Conservation (phyloP, 2,113 vertebrate species). For the Stegastes partitus region DNA sequence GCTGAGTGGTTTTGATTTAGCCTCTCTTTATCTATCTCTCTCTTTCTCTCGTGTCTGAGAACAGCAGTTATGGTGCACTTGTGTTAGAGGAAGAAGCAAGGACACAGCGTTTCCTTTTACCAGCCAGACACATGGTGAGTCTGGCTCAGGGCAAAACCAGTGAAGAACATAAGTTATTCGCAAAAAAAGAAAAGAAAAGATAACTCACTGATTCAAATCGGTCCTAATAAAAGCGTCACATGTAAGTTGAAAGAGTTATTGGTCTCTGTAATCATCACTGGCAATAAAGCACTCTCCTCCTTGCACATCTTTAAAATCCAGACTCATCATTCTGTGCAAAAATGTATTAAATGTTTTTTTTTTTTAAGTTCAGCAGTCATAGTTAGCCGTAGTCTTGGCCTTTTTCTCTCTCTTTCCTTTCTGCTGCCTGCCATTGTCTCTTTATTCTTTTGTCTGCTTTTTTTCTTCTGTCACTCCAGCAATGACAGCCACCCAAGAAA, state of each 20-base stretch:
- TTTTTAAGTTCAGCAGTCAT: not conserved
- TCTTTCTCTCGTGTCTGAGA: slow-evolving; percentile 28
- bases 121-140: slow-evolving; percentile 18
- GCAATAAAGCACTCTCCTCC: not conserved
- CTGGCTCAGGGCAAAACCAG: slow-evolving; percentile 1
- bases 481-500: slow-evolving; percentile 26
- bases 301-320: too few relatives aligned
- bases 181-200: not conserved
- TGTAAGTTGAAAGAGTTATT: not conserved
- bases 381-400: not conserved
- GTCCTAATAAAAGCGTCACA: not conserved
- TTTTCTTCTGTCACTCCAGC: slow-evolving; percentile 2
- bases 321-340: not conserved
- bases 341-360: not conserved
- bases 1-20: slow-evolving; percentile 54
- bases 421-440: slow-evolving; percentile 17
- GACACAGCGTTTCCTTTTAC: slow-evolving; percentile 44
- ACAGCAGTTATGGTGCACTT: slow-evolving; percentile 35
- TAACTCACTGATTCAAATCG: not conserved
- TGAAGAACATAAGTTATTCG: not conserved
- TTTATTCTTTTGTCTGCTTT: slow-evolving; percentile 27
- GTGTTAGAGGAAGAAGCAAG: slow-evolving; percentile 22
- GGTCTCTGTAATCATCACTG: not conserved
- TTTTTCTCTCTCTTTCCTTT: slow-evolving; percentile 10
- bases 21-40: slow-evolving; percentile 2